Base-by-base conservation (phyloP, 2,113 vertebrate genomes). In the Mus spicilegus region DNA sequence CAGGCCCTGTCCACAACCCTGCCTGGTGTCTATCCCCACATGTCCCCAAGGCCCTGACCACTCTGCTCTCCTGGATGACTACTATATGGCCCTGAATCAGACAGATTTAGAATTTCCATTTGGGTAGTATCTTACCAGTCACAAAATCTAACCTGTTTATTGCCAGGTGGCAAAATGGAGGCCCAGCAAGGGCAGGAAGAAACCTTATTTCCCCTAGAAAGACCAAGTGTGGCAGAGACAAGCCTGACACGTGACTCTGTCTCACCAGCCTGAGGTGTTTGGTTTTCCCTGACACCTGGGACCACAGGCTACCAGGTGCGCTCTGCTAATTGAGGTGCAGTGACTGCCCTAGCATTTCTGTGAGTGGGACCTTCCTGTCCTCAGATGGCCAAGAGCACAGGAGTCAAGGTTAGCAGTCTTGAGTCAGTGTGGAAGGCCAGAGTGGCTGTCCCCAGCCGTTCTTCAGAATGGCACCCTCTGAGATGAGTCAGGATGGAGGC, bases 201-300 rank as follows among this genome's bases (percentile, higher is more conserved):
- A 30, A 86, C 85, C 42, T n/a, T 16, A 1, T 63, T 46, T 56
- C 63, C 33, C 26, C 33, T 20, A 72, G 46, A 14, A 20, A 88
- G 39, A 63, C 58, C 0, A 36, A 11, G 17, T n/a, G 4, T 58
- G 33, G 8, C 0, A 2, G 54, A 67, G 67, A 12, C 24, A 1
- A 1, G 6, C 28, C 75, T 24, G 33, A 42, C 54, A 7, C 42
- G 49, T 49, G 49, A 49, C 26, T 63, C 77, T 10, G 51, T n/a
- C 26, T 63, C 61, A 13, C 24, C 10, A 30, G 22, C 36, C 36
- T 12, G 73, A 26, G 49, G 42, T 54, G 70, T 11, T 42, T 63
- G 1, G 17, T 33, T 39, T 84, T 56, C 49, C 75, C 70, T 54
- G 39, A 75, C 19, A 39, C 61, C 28, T 4, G 0, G 28, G 73